phyloP scores from a whole-genome alignment of 2,113 vertebrate genomes.

The Leucosticte australis region DNA sequence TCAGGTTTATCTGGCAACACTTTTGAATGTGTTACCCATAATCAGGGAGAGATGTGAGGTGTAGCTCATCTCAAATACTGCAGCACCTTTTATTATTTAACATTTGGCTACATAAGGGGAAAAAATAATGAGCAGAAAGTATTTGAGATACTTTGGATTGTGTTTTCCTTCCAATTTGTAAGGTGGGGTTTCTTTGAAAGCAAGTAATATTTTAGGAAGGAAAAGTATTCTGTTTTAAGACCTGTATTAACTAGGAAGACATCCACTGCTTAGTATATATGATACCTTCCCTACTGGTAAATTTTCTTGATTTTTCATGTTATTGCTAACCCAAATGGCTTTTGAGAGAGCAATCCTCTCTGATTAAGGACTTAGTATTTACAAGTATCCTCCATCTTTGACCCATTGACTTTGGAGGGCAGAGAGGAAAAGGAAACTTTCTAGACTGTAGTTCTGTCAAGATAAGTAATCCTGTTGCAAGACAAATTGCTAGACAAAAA shows the following conservation, averaged over 20 bases:
- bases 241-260: background rate
- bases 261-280: background rate
- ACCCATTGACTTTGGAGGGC: background rate
- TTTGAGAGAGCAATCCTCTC: background rate
- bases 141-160: background rate
- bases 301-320: background rate
- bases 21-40: background rate
- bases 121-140: background rate
- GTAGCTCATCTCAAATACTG: background rate
- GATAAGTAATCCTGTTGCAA: background rate
- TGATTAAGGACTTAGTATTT: background rate
- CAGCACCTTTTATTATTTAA: background rate
- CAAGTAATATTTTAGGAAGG: background rate
- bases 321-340: background rate
- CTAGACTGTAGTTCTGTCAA: background rate
- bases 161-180: background rate
- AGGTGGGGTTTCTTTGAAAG: background rate
- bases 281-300: background rate
- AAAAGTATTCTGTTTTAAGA: background rate
- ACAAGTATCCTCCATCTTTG: background rate
- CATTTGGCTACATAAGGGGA: background rate
- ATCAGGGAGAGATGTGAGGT: background rate
- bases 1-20: background rate
- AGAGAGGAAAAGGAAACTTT: background rate
- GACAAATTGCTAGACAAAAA: background rate